These are phyloP conservation scores for Pristionchus pacificus DNA, from an alignment of 1,140 invertebrate genomes.

Conservation along the genomic window DNA sequence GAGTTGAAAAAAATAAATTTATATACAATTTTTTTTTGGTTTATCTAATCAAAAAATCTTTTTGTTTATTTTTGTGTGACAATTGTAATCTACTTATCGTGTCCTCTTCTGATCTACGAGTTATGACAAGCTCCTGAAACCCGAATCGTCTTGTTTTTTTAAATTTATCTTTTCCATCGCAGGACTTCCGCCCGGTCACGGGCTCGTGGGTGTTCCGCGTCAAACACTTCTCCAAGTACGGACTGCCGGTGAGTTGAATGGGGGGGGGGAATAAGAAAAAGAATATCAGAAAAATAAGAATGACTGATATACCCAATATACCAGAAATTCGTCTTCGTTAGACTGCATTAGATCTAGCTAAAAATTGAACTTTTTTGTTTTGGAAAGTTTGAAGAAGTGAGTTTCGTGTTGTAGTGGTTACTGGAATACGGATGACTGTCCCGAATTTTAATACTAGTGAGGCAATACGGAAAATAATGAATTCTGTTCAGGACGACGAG, in stretches of 20 bases:
- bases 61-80: not conserved
- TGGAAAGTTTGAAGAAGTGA: too few species aligned
- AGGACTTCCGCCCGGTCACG: conserved; percentile 84
- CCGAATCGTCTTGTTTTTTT: not conserved
- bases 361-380: too few species aligned
- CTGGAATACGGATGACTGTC: too few species aligned
- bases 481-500: not conserved
- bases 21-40: not conserved
- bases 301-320: too few species aligned
- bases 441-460: too few species aligned
- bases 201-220: conserved; percentile 88
- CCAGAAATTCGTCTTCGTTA: not conserved
- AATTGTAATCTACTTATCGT: not conserved
- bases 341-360: too few species aligned
- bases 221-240: conserved; percentile 90
- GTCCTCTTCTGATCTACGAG: too few species aligned
- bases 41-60: not conserved
- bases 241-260: conserved; percentile 71
- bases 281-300: too few species aligned
- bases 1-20: not conserved
- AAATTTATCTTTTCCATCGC: not conserved
- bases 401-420: not conserved
- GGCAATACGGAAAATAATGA: too few species aligned
- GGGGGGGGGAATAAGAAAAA: too few species aligned
- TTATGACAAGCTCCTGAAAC: not conserved